Evolutionary conservation across 2,113 vertebrate genomes (phyloP).

Genomic region (Cololabis saira): DNA sequence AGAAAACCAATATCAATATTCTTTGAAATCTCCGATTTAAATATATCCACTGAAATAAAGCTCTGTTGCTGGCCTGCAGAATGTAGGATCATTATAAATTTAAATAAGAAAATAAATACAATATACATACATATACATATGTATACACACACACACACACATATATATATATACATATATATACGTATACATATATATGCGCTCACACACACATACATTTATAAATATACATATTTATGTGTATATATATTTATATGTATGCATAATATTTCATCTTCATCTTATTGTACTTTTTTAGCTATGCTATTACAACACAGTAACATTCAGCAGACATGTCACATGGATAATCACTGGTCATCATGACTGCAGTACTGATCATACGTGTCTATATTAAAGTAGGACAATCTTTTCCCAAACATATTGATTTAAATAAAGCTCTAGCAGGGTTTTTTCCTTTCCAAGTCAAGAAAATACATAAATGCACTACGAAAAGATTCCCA

Average conservation of each 20-base stretch:
- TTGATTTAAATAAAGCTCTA: constrained; percentile 46
- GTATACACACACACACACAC: constrained; percentile 73
- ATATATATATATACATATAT: constrained; percentile 3
- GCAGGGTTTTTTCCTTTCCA: constrained; percentile 39
- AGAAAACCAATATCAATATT: constrained; percentile 37
- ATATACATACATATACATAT: constrained; percentile 54
- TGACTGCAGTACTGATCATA: constrained; percentile 51
- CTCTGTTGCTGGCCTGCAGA: constrained; percentile 80
- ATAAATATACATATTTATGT: constrained; percentile 43
- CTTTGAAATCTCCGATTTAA: constrained; percentile 24
- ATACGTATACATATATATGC: constrained; percentile 51
- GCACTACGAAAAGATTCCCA: constrained; percentile 56
- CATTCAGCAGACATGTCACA: constrained; percentile 67
- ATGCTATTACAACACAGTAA: constrained; percentile 65
- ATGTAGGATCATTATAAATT: constrained; percentile 69
- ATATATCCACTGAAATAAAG: constrained; percentile 60
- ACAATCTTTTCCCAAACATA: constrained; percentile 34
- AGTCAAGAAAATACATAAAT: constrained; percentile 49
- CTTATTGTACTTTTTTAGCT: constrained; percentile 57
- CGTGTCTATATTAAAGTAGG: constrained; percentile 45
- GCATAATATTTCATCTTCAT: constrained; percentile 51
- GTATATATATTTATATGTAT: constrained; percentile 12
- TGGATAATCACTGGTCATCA: constrained; percentile 35
- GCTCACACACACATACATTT: constrained; percentile 71
- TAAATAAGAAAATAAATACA: constrained; percentile 82